Base-by-base conservation (phyloP, 2,113 vertebrate species). In the Bos javanicus region DNA sequence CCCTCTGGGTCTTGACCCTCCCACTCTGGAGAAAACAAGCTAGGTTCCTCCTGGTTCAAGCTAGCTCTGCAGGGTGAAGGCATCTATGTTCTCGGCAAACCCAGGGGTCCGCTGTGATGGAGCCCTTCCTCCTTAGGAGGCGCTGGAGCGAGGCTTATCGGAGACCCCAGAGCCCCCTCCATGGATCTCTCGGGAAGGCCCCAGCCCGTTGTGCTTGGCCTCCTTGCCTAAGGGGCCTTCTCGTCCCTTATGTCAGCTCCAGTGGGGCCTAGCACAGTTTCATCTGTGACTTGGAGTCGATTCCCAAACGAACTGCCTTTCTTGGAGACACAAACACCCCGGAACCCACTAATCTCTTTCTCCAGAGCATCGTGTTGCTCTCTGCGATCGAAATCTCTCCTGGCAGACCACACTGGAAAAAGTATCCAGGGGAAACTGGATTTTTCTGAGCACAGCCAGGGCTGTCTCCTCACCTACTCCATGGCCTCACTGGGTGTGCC, bases 381-480 rank as follows among this genome's bases (percentile, higher is more conserved):
- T 67, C 93, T 62, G 62, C 0, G 94, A 97, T 95, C 90, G 57
- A 95, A 50, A 96, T 95, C 96, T 97, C 85, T 82, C 76, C 48
- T 92, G 97, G 96, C 95, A 15, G 23, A 1, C 46, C 0, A 7
- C 15, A 48, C 74, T 97, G 95, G 97, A 93, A 62, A 96, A 95
- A 87, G 16, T 28, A 28, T 97, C 54, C 84, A 16, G 84, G 94
- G 67, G 92, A 90, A 96, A 91, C n/a, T 2, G 7, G 67, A 84
- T 83, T 84, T 92, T 81, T 36, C 59, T 28, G 88, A 97, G 74
- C 11, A 95, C 85, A 94, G 89, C 82, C 17, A 10, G 78, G 46
- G 52, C n/a, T 90, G 52, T 10, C 43, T 78, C 23, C 4, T 90
- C 8, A 5, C 11, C 48, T 0, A 0, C 25, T 23, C 28, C 33